phyloP scores from a whole-genome alignment of 2,888 invertebrate genomes.

The Pheosia tremula region DNA sequence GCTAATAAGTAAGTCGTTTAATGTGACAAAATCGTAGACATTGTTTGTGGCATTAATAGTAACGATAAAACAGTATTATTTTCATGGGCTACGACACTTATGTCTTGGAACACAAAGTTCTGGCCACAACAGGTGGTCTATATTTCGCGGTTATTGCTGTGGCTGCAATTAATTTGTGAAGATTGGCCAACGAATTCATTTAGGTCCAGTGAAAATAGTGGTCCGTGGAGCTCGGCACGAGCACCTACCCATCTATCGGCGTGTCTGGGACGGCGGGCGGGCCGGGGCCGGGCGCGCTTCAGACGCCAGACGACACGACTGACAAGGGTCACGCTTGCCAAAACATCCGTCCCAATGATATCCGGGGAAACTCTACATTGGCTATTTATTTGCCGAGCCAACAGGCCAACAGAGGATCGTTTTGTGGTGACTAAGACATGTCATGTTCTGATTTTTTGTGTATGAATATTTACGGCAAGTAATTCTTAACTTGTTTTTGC shows the following conservation, averaged over 20 bases:
- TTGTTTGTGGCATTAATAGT: no score
- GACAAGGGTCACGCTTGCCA: conserved; percentile 65
- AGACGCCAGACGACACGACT: conserved; percentile 25
- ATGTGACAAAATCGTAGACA: no score
- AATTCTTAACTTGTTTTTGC: not conserved
- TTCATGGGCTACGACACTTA: conserved; percentile 18
- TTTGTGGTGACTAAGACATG: conserved; percentile 25
- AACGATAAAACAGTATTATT: not conserved
- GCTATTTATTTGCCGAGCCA: conserved; percentile 51
- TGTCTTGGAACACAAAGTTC: conserved; percentile 33
- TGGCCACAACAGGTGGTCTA: conserved; percentile 66
- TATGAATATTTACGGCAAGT: not conserved
- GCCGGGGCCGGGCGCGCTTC: conserved; percentile 20
- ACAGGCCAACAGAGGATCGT: conserved; percentile 37
- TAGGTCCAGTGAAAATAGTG: conserved; percentile 44
- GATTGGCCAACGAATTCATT: conserved; percentile 47
- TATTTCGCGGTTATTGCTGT: conserved; percentile 67
- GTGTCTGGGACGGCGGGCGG: conserved; percentile 23
- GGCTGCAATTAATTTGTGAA: conserved; percentile 69
- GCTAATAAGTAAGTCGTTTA: no score
- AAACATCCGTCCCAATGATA: conserved; percentile 61
- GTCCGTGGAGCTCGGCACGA: conserved; percentile 17
- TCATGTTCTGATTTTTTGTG: conserved; percentile 11
- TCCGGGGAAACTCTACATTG: conserved; percentile 49
- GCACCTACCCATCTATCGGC: conserved; percentile 14